These are phyloP conservation scores for zebrafish (Danio rerio) DNA, from an alignment of 2,113 vertebrate species.

Conservation along the genomic window DNA sequence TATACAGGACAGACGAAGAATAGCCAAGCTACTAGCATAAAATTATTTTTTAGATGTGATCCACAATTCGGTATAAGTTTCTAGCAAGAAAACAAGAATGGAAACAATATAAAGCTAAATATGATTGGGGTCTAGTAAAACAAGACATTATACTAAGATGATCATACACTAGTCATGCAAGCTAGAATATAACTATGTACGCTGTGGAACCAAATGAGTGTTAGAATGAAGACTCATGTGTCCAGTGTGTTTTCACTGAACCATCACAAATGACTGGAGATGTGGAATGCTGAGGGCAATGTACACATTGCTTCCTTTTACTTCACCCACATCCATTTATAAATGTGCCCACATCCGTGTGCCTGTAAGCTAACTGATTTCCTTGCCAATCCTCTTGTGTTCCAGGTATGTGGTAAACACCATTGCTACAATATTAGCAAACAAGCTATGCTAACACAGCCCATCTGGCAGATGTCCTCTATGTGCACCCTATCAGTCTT, in stretches of 20 bases:
- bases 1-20: neutral
- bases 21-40: neutral
- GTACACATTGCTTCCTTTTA: constrained; percentile 10
- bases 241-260: constrained; percentile 16
- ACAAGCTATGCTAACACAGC: neutral
- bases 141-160: neutral
- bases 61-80: neutral
- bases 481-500: constrained; percentile 18
- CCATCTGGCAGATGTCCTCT: constrained; percentile 45
- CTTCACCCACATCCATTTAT: constrained; percentile 24
- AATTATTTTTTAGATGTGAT: neutral
- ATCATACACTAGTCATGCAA: neutral
- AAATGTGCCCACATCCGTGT: constrained; percentile 12
- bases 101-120: neutral
- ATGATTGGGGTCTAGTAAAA: neutral
- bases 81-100: neutral
- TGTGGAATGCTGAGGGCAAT: constrained; percentile 17
- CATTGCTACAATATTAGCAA: neutral
- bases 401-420: neutral
- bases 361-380: constrained; percentile 3
- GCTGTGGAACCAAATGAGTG: neutral
- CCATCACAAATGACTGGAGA: constrained; percentile 22
- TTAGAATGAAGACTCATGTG: constrained; percentile 2
- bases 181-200: neutral
- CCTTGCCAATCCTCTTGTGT: constrained; percentile 2